Conservation (phyloP, 2,888 invertebrate species). For the Limnephilus lunatus region DNA sequence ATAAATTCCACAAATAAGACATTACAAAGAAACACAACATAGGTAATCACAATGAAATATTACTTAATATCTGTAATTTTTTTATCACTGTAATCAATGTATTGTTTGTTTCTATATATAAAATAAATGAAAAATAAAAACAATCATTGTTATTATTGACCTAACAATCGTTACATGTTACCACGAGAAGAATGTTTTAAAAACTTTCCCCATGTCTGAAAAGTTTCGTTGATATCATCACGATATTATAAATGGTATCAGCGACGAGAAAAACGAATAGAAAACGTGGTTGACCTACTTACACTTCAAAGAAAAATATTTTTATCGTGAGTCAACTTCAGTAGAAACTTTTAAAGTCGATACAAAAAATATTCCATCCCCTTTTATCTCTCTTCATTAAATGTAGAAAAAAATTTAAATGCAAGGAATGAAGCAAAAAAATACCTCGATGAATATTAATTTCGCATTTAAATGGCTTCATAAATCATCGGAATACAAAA, state of each 20-base stretch:
- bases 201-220: not conserved
- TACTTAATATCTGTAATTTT: too few species aligned
- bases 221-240: not conserved
- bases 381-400: not conserved
- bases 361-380: not conserved
- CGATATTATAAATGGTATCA: not conserved
- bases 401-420: not conserved
- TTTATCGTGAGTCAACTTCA: not conserved
- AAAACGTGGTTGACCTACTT: conserved; percentile 18
- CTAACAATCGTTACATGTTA: not conserved
- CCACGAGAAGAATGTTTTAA: not conserved
- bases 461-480: not conserved
- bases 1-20: too few species aligned
- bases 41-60: too few species aligned
- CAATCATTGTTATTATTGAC: not conserved
- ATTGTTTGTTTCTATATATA: too few species aligned
- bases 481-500: not conserved
- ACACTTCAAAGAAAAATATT: conserved; percentile 10
- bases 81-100: too few species aligned
- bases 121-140: too few species aligned
- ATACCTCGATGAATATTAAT: not conserved
- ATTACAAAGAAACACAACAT: too few species aligned
- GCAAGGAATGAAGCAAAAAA: not conserved
- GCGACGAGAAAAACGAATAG: not conserved
- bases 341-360: not conserved